Conservation (phyloP, 2,113 vertebrate genomes). For the Natator depressus region DNA sequence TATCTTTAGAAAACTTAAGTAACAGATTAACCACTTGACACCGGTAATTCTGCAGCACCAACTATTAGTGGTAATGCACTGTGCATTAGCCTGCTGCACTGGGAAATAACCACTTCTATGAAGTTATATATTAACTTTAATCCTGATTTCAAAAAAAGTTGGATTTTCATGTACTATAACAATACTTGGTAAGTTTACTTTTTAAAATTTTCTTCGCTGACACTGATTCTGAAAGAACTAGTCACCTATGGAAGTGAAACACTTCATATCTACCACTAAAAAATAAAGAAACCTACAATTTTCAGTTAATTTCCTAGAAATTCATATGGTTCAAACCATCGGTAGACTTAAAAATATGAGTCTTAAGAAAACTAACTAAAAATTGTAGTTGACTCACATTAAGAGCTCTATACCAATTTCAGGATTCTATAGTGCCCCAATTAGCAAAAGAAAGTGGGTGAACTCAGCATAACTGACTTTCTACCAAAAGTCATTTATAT, state of each 20-base stretch:
- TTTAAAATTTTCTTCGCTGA: neutral
- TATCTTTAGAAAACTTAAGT: conserved; percentile 10
- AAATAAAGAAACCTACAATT: neutral
- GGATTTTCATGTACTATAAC: neutral
- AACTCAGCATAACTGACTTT: neutral
- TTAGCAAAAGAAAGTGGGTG: conserved; percentile 31
- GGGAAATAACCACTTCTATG: neutral
- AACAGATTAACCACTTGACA: neutral
- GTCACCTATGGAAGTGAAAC: neutral
- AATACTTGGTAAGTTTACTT: neutral
- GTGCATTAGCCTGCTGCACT: fast-evolving
- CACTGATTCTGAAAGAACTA: neutral
- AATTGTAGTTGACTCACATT: neutral
- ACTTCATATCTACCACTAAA: neutral
- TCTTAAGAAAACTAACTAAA: neutral
- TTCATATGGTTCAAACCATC: neutral
- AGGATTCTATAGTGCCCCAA: neutral
- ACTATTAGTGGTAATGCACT: neutral
- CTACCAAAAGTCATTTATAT: conserved; percentile 26
- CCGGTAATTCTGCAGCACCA: neutral
- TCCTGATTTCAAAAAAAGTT: neutral
- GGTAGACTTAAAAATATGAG: neutral
- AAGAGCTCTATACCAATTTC: neutral
- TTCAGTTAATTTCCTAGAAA: neutral
- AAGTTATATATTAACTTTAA: neutral